phyloP scores from a whole-genome alignment of 2,888 invertebrate genomes.

The Eledone cirrhosa region DNA sequence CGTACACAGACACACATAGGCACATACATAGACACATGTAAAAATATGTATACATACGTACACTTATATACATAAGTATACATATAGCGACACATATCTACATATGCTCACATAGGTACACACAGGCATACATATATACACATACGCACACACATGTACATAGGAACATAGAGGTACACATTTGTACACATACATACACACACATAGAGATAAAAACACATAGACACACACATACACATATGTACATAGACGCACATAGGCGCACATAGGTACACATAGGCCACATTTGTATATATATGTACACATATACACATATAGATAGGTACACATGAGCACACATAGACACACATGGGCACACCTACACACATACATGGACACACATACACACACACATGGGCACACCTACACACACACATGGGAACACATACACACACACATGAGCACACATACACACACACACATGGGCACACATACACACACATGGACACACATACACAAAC shows the following conservation, averaged over 20 bases:
- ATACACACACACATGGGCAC: neutral
- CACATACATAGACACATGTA: too few species aligned
- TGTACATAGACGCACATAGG: too few species aligned
- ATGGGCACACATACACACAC: neutral
- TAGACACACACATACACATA: too few species aligned
- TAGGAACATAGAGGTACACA: neutral
- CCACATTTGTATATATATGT: neutral
- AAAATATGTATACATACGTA: too few species aligned
- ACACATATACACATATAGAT: too few species aligned
- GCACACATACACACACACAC: neutral
- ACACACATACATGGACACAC: neutral
- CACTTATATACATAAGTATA: neutral
- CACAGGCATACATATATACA: too few species aligned
- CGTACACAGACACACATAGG: too few species aligned
- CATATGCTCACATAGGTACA: neutral
- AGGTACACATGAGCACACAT: neutral
- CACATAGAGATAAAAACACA: neutral
- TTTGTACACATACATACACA: neutral
- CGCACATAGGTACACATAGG: neutral
- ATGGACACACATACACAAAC: neutral
- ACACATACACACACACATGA: neutral
- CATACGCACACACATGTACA: too few species aligned
- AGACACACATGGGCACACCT: neutral
- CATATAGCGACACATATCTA: neutral
- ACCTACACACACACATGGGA: neutral